Evolutionary conservation across 2,113 vertebrate genomes (phyloP).

Genomic region (Onychostruthus taczanowskii): DNA sequence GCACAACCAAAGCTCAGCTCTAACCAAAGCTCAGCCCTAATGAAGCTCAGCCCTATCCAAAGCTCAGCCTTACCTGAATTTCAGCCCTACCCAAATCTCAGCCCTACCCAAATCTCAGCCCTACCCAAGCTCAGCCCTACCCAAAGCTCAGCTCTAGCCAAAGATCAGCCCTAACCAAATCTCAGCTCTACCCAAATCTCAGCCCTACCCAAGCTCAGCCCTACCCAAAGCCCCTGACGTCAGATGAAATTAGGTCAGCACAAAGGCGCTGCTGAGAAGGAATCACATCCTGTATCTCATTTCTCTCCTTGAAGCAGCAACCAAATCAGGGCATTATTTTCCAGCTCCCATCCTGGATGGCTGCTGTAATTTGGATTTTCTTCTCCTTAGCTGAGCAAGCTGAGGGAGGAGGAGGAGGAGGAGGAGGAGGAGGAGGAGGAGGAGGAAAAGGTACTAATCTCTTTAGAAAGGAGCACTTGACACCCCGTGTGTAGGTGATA

Average conservation of each 20-base stretch:
- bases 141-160: too few relatives aligned
- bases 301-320: not conserved
- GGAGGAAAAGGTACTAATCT: slow-evolving; percentile 41
- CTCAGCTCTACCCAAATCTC: not conserved
- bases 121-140: too few relatives aligned
- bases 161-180: not conserved
- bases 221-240: not conserved
- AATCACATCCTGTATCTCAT: not conserved
- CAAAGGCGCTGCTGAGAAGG: not conserved
- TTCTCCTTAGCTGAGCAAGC: slow-evolving; percentile 25
- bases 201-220: not conserved
- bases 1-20: too few relatives aligned
- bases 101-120: too few relatives aligned
- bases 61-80: too few relatives aligned
- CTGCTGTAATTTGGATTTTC: slow-evolving; percentile 6
- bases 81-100: too few relatives aligned
- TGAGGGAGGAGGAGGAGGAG: not conserved
- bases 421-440: not conserved
- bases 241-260: not conserved
- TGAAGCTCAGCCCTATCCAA: too few relatives aligned
- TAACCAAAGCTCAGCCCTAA: too few relatives aligned
- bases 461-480: slow-evolving; percentile 55
- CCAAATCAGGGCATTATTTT: not conserved
- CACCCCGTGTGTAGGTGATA: slow-evolving; percentile 49
- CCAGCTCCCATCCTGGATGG: not conserved